Base-by-base conservation (phyloP, 2,797 vertebrate species). In the Manis pentadactyla region DNA sequence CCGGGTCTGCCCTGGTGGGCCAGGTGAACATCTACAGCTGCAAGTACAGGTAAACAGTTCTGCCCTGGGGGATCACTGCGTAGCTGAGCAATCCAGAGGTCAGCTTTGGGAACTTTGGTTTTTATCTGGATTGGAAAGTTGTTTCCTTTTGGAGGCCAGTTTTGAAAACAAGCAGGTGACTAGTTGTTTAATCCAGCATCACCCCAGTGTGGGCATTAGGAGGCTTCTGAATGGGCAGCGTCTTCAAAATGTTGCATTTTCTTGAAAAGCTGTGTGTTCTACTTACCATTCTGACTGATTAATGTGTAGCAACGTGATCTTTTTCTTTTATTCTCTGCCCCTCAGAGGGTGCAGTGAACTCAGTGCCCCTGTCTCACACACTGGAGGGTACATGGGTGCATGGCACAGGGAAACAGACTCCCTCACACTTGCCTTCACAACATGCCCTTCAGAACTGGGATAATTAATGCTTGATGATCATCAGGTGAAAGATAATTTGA, bases 21-120 rank as follows among this genome's bases (percentile, higher is more conserved):
- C 98, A 98, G 96, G 98, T 99, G 90, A 99, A 99, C 97, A 98
- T 99, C 97, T 99, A 99, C 98, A 99, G 98, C 92, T 99, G 99
- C 97, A 98, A 98, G 91, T 99, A 99, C 98, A 99, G 99, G 99
- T 99, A 96, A 92, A 5, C 27, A 4, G 12, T 1, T 53, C 87
- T 6, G 7, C 10, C 29, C 42, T 9, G 2, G 19, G 23, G 19
- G 13, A 12, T 31, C 39, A 66, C 17, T 59, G 82, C 66, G 15
- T 29, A 19, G 53, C 10, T 4, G 51, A 79, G 39, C 39, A 13
- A 17, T 39, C 51, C 37, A 34, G 73, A 51, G 17, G 12, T 37
- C 57, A 64, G 39, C 55, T 5, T 3, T 49, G 34, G 46, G 39
- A 64, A 37, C 15, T 27, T 68, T 7, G 14, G 19, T 21, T 90